Evolutionary conservation across 1,140 invertebrate genomes (phyloP), one percentile per base, ranked within the genome.

Genomic region (Drosophila mauritiana): DNA sequence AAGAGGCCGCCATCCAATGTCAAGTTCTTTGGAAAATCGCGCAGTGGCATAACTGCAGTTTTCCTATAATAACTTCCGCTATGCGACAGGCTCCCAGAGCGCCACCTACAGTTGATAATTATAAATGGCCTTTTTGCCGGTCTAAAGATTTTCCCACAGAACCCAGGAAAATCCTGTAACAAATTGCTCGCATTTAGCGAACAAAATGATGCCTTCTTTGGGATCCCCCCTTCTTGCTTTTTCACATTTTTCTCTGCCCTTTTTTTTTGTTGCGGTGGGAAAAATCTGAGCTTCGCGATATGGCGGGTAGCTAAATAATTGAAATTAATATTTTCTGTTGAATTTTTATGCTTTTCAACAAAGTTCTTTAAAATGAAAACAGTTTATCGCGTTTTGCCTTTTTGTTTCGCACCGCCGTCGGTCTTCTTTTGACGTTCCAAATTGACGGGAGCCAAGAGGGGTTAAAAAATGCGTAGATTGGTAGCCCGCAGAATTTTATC

Each of bases 131-230:
- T 46, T 76, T 61, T 78, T 61, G 72, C 65, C 83, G 62, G 42
- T 8, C 27, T 17, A n/a, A 64, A 85, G 59, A 64, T 70, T 62
- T 62, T 69, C 62, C 64, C 56, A 56, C 63, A 76, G 64, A 61
- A 42, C 48, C 56, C 37, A 49, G 58, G 51, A 68, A 84, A 86
- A 86, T 89, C 76, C 83, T 86, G 65, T 67, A 80, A 80, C 80
- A 86, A 86, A 86, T 88, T 83, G 83, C 79, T 52, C 75, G 72
- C 84, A 88, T 89, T 86, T 86, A 86, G 76, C 79, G 72, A 67
- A 86, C 83, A 88, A 86, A 86, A 78, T 88, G 74, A 76, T 58
- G 48, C 54, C 54, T 68, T 63, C 67, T 73, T 78, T 17, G 48
- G 48, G 48, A 63, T 61, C 51, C 42, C 17, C 76, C 68, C 65